These are phyloP conservation scores for Trichonephila clavata DNA, from an alignment of 1,140 invertebrate genomes.

Conservation along the genomic window DNA sequence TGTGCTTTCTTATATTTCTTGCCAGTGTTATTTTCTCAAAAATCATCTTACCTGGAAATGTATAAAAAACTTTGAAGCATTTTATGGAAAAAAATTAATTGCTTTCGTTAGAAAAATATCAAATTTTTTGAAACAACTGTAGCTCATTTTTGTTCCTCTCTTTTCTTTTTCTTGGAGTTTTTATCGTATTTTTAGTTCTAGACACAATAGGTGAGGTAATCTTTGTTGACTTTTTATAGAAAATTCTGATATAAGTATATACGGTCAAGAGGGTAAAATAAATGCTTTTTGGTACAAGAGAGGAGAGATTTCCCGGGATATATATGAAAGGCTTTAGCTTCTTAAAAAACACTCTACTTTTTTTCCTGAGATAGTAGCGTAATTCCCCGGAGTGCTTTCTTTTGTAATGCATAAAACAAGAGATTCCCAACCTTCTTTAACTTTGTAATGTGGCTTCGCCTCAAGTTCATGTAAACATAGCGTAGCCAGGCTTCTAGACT, in stretches of 20 bases:
- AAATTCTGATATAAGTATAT: not conserved
- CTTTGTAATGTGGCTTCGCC: slow-evolving; percentile 46
- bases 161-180: not conserved
- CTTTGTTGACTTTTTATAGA: not conserved
- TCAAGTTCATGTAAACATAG: slow-evolving; percentile 29
- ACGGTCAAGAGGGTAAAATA: not conserved
- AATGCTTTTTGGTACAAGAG: not conserved
- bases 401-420: slow-evolving; percentile 70
- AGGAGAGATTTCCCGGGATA: slow-evolving; percentile 27
- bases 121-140: too few relatives aligned
- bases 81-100: too few relatives aligned
- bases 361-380: slow-evolving; percentile 11
- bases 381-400: slow-evolving; percentile 60
- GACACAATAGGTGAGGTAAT: not conserved
- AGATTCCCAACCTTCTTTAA: slow-evolving; percentile 62
- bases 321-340: slow-evolving; percentile 45
- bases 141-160: not conserved
- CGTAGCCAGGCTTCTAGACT: not conserved
- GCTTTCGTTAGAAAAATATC: too few relatives aligned
- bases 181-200: not conserved
- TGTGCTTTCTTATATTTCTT: too few relatives aligned
- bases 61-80: too few relatives aligned
- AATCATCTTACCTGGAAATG: too few relatives aligned
- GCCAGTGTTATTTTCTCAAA: too few relatives aligned
- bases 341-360: slow-evolving; percentile 31